Evolutionary conservation across 2,888 invertebrate species (phyloP).

Genomic region (Celastrina argiolus): DNA sequence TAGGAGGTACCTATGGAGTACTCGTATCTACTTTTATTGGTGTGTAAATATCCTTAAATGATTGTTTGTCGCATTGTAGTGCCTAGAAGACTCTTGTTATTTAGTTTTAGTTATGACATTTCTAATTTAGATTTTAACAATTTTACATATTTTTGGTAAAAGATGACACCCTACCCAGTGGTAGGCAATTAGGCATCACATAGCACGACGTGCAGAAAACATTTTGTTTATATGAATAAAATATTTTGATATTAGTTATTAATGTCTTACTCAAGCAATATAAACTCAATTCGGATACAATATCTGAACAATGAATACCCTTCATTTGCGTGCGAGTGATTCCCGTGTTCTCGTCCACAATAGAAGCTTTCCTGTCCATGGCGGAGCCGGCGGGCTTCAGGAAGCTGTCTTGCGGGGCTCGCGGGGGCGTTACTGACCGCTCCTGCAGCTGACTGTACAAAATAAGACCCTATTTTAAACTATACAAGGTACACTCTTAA

Average conservation of each 20-base stretch:
- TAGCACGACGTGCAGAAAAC: too few species aligned
- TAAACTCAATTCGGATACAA: not conserved
- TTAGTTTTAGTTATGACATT: too few species aligned
- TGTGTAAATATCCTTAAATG: too few species aligned
- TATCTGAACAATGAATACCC: constrained; percentile 64
- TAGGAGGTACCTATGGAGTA: too few species aligned
- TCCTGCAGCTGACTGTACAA: constrained; percentile 52
- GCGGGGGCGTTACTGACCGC: constrained; percentile 46
- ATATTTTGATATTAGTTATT: not conserved
- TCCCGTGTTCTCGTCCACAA: constrained; percentile 68
- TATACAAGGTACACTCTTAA: not conserved
- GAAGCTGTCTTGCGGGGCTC: constrained; percentile 61
- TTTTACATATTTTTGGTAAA: too few species aligned
- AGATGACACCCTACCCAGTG: too few species aligned
- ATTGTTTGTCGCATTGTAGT: too few species aligned
- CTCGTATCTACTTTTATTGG: too few species aligned
- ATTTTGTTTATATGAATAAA: too few species aligned
- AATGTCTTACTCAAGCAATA: not conserved
- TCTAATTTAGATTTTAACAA: too few species aligned
- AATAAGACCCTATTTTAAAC: not conserved
- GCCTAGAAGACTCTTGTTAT: too few species aligned
- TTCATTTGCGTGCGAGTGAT: constrained; percentile 88
- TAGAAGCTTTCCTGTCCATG: constrained; percentile 68
- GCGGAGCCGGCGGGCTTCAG: constrained; percentile 68
- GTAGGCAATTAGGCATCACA: too few species aligned